Percentiles rank a stretch among this genome's conserved stretches.
Evolutionary conservation across 2,888 invertebrate genomes (phyloP).

Genomic region (Agrotis segetum): DNA sequence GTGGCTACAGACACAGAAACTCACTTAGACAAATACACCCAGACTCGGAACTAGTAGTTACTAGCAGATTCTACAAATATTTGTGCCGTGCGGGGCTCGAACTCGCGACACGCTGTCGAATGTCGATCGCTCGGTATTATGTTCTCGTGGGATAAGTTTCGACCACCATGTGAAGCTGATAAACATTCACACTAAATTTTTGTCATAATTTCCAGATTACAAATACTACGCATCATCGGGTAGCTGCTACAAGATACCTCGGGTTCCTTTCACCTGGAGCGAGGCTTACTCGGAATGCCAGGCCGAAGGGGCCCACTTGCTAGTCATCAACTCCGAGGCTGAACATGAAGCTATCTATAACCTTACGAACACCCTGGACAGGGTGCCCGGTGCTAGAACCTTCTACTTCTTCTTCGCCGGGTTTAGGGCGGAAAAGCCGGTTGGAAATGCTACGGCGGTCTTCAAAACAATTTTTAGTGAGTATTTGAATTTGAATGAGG

Average conservation of each 20-base stretch:
- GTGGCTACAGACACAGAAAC: too few species aligned
- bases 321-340: constrained; percentile 76
- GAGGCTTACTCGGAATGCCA: constrained; percentile 78
- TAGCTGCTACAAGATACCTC: constrained; percentile 80
- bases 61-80: too few species aligned
- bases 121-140: too few species aligned
- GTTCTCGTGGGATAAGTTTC: too few species aligned
- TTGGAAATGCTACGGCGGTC: constrained; percentile 65
- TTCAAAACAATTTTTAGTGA: constrained; percentile 83
- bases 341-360: constrained; percentile 72
- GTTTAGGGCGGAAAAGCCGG: constrained; percentile 71
- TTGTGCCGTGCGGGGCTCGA: too few species aligned
- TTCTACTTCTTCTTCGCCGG: constrained; percentile 78
- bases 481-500: too few species aligned
- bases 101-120: too few species aligned
- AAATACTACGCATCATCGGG: constrained; percentile 68
- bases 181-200: neutral
- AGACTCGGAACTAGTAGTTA: too few species aligned
- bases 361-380: constrained; percentile 61
- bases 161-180: too few species aligned
- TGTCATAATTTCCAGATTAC: constrained; percentile 69
- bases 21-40: too few species aligned
- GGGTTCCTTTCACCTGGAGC: constrained; percentile 74
- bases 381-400: constrained; percentile 25
- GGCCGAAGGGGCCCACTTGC: constrained; percentile 76